Evolutionary conservation across 2,797 vertebrate species (phyloP), one percentile per base, ranked within the genome.

Genomic region (Alfaro cultratus): DNA sequence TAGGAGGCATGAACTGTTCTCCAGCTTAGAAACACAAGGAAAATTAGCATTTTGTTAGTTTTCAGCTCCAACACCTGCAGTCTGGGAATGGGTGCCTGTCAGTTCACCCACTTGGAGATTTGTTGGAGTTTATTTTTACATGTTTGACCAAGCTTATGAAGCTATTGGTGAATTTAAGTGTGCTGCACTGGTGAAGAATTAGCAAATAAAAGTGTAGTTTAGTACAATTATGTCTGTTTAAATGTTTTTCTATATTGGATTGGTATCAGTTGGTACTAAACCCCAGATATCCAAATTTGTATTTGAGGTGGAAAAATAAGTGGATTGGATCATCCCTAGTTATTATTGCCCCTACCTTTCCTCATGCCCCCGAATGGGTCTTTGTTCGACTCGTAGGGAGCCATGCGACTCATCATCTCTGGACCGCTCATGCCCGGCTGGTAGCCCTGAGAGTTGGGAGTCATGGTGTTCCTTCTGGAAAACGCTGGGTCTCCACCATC

Each of bases 361-460:
- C 98, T 97, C 98, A 99, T 99, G 83, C 96, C 97, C 86, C 97
- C 95, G 73, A 99, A 99, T 39, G 98, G 98, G 95, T 99, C 99
- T 88, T 99, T 99, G 95, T 95, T 98, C 89, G 98, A 95, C 93
- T 99, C 98, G 0, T 98, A 99, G 83, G 98, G 96, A 41, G 88
- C 95, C 96, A 99, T 98, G 81, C 98, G 97, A 79, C 95, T 95
- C 94, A 99, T 98, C 95, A 99, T 97, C 91, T 99, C 98, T 0
- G 97, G 97, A 79, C 97, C 97, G 73, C 95, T 97, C 96, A 99
- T 98, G 82, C 96, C 97, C 78, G 98, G 96, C 93, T 99, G 98
- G 95, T 96, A 99, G 91, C 96, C 97, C 92, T 95, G 94, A 41
- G 98, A 98, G 90, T 99, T 99, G 82, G 98, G 98, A 87, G 98